Percentiles rank a stretch among this genome's conserved stretches.
These are phyloP conservation scores for Trachelipus rathkii DNA, from an alignment of 1,140 invertebrate genomes.

Conservation along the genomic window DNA sequence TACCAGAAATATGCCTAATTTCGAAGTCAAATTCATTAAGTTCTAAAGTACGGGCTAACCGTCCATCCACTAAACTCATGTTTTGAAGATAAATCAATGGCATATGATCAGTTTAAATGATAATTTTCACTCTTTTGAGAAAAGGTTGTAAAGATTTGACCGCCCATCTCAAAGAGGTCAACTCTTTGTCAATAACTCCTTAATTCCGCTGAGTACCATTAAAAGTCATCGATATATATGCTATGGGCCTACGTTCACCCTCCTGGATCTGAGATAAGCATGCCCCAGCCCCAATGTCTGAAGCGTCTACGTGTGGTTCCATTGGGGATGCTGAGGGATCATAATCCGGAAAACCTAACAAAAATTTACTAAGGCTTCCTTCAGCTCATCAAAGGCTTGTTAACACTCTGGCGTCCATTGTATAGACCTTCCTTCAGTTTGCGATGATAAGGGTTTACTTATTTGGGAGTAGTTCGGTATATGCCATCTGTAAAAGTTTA, in stretches of 20 bases:
- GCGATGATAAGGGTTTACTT: neutral
- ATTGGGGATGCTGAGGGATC: neutral
- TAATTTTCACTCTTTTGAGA: neutral
- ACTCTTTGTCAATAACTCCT: neutral
- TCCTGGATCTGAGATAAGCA: neutral
- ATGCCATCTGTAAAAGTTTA: neutral
- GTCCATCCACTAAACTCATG: neutral
- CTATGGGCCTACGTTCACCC: neutral
- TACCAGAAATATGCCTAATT: neutral
- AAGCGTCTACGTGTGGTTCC: neutral
- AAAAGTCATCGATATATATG: neutral
- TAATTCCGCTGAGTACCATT: neutral
- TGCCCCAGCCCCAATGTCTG: neutral
- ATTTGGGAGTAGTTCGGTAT: neutral
- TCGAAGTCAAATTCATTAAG: constrained; percentile 5
- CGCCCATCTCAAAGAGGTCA: neutral
- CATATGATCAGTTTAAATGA: neutral
- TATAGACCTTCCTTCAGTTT: neutral
- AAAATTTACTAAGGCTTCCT: neutral
- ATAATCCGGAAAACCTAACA: constrained; percentile 3
- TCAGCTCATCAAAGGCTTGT: neutral
- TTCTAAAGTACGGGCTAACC: neutral
- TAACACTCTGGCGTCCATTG: neutral
- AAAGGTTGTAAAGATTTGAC: neutral
- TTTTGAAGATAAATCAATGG: neutral